Percentiles rank a stretch among this genome's conserved stretches.
These are phyloP conservation scores for Limnodromus scolopaceus DNA, from an alignment of 2,797 vertebrate genomes.

Conservation along the genomic window DNA sequence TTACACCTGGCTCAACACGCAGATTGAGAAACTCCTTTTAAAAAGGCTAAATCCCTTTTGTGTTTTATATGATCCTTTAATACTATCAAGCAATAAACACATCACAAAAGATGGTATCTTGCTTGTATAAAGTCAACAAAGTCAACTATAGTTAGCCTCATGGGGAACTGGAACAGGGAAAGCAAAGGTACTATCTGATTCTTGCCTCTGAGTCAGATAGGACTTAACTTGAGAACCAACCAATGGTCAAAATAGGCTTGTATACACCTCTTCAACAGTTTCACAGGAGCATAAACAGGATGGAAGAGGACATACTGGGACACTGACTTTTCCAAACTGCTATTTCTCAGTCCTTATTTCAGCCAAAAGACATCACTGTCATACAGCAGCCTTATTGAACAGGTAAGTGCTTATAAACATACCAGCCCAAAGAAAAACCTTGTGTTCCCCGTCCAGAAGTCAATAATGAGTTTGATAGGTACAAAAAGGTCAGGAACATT, in stretches of 20 bases:
- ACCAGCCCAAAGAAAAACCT: not conserved
- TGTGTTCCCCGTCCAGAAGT: not conserved
- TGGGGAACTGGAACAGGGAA: not conserved
- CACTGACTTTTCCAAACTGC: not conserved
- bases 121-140: not conserved
- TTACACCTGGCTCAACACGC: not conserved
- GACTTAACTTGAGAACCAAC: not conserved
- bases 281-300: slow-evolving; percentile 14
- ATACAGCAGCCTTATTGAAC: not conserved
- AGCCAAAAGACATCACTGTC: not conserved
- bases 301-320: not conserved
- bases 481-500: not conserved
- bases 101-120: not conserved
- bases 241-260: not conserved
- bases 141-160: not conserved
- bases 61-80: not conserved
- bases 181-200: not conserved
- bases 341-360: slow-evolving; percentile 13
- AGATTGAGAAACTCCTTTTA: not conserved
- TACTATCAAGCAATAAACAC: not conserved
- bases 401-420: not conserved
- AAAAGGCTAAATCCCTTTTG: not conserved
- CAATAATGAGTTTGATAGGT: not conserved
- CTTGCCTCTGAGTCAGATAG: not conserved
- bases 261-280: not conserved